phyloP scores from a whole-genome alignment of 2,113 vertebrate genomes.

The Cariama cristata region DNA sequence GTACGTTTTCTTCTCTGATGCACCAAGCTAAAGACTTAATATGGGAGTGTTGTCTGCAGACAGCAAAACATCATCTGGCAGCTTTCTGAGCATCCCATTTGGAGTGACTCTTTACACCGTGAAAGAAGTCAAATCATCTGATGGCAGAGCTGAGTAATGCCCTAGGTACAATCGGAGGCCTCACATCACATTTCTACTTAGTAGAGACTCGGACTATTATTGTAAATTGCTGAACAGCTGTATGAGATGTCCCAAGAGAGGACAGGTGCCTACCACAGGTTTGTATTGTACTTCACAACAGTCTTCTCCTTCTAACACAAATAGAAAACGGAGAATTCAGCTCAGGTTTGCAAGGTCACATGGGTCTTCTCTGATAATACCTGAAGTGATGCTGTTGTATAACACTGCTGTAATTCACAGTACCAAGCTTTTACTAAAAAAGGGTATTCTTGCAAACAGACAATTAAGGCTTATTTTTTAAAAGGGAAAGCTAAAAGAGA shows the following conservation, averaged over 20 bases:
- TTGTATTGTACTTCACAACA: background rate
- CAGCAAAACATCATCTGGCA: constrained; percentile 44
- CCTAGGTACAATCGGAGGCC: background rate
- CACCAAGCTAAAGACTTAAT: background rate
- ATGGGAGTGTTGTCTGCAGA: background rate
- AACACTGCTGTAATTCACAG: background rate
- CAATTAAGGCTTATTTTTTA: background rate
- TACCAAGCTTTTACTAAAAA: background rate
- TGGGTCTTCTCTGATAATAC: background rate
- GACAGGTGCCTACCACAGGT: background rate
- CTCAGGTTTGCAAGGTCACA: background rate
- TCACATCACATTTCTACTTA: background rate
- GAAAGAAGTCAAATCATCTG: background rate
- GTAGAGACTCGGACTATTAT: background rate
- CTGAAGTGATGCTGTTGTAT: background rate
- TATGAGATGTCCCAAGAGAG: background rate
- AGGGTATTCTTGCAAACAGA: background rate
- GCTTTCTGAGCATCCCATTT: background rate
- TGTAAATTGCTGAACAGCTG: background rate
- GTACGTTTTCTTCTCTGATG: background rate
- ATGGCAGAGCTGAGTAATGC: background rate
- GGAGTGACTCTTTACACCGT: background rate
- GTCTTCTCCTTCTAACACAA: background rate
- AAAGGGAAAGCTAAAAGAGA: background rate
- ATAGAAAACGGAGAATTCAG: background rate